phyloP scores from a whole-genome alignment of 2,888 invertebrate species.

The Ecliptopera silaceata region DNA sequence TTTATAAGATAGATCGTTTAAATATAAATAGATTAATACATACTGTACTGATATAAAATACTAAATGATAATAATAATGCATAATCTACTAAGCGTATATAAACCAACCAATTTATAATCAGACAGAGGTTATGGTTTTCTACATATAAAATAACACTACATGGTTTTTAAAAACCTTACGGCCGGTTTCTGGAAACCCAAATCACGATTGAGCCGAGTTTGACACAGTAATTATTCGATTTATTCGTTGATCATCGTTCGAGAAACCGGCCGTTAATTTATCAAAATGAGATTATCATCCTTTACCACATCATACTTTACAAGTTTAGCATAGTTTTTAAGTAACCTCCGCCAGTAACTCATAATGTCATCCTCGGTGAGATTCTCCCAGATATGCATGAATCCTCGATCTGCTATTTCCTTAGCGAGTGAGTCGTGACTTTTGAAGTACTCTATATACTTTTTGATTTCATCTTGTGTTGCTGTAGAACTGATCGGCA shows the following conservation, averaged over 20 bases:
- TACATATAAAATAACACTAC: neutral
- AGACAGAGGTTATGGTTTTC: neutral
- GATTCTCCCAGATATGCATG: slow-evolving; percentile 91
- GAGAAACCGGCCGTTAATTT: no score
- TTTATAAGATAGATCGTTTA: no score
- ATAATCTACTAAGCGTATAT: neutral
- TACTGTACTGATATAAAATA: no score
- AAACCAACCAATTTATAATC: slow-evolving; percentile 24
- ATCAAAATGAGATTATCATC: slow-evolving; percentile 84
- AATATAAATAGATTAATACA: neutral
- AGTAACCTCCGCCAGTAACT: slow-evolving; percentile 95
- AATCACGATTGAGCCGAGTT: no score
- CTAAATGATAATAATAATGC: no score
- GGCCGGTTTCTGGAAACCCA: no score
- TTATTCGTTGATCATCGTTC: no score
- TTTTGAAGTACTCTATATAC: slow-evolving; percentile 88
- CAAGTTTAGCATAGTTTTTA: slow-evolving; percentile 87
- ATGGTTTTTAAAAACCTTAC: slow-evolving; percentile 20
- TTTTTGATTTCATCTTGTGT: slow-evolving; percentile 87
- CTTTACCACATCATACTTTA: slow-evolving; percentile 85
- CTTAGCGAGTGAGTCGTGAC: slow-evolving; percentile 88
- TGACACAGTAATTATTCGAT: no score
- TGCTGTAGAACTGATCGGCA: slow-evolving; percentile 88
- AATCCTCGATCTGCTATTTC: slow-evolving; percentile 93
- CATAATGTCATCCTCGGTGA: slow-evolving; percentile 90